phyloP scores from a whole-genome alignment of 64 coral and sea anemone genomes.

The Catalaphyllia jardinei region DNA sequence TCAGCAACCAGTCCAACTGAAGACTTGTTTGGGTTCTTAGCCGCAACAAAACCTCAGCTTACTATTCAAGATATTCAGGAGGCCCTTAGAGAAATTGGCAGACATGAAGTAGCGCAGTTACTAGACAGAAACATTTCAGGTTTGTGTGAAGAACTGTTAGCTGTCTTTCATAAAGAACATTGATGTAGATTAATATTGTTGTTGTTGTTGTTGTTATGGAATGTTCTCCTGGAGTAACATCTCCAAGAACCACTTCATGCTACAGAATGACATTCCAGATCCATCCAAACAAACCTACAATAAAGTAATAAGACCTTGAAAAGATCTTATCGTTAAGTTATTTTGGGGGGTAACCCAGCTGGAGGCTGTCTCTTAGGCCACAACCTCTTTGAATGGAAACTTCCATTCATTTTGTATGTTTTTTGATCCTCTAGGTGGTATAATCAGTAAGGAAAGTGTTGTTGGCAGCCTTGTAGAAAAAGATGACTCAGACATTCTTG shows the following conservation, averaged over 20 bases:
- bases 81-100: conserved; percentile 56
- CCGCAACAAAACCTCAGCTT: conserved; percentile 82
- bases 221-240: too few species aligned
- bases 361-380: too few species aligned
- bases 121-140: conserved; percentile 76
- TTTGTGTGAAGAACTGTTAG: not conserved
- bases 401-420: too few species aligned
- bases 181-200: too few species aligned
- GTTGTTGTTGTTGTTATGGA: too few species aligned
- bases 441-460: conserved; percentile 70
- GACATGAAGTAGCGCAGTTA: conserved; percentile 67
- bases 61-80: conserved; percentile 86
- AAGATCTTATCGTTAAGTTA: too few species aligned
- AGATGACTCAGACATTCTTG: conserved; percentile 69
- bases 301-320: too few species aligned
- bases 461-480: conserved; percentile 64
- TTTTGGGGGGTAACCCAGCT: too few species aligned
- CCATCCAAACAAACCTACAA: too few species aligned
- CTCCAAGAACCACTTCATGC: too few species aligned
- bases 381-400: too few species aligned
- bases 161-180: not conserved
- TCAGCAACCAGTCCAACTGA: conserved; percentile 80
- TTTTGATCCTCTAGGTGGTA: conserved; percentile 13
- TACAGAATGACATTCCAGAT: too few species aligned
- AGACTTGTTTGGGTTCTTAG: conserved; percentile 74